phyloP scores from a whole-genome alignment of 2,113 vertebrate species.

The Myocastor coypus region DNA sequence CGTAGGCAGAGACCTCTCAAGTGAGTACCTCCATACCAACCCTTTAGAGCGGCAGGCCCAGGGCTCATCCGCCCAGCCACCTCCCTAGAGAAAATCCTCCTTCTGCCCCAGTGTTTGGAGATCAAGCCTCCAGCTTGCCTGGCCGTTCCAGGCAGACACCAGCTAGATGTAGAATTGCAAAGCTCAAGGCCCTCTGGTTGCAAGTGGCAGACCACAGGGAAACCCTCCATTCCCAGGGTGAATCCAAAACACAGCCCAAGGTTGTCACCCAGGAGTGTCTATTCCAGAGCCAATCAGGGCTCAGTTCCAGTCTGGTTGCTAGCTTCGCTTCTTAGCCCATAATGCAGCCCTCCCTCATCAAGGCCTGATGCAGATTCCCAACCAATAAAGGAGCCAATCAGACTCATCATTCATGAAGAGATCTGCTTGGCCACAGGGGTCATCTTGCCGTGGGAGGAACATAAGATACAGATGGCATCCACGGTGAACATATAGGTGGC shows the following conservation, averaged over 20 bases:
- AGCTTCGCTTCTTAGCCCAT: neutral
- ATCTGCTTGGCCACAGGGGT: neutral
- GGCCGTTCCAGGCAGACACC: neutral
- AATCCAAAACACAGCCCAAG: neutral
- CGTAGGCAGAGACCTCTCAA: constrained; percentile 96
- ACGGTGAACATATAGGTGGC: neutral
- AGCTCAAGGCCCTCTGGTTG: neutral
- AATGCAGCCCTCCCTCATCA: neutral
- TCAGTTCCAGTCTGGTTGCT: neutral
- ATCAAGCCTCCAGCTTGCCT: neutral
- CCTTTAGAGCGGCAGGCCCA: too few species aligned
- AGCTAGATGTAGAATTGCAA: neutral
- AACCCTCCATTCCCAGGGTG: neutral
- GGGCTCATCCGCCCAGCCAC: neutral
- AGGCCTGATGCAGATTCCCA: neutral
- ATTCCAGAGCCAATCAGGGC: neutral
- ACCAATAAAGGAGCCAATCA: neutral
- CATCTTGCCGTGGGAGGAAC: neutral
- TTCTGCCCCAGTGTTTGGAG: neutral
- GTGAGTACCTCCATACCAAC: constrained; percentile 84
- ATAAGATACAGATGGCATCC: neutral
- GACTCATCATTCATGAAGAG: neutral
- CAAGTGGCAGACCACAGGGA: neutral
- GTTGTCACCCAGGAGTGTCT: neutral
- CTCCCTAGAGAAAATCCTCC: neutral